These are phyloP conservation scores for Epizoanthus ramosus DNA, from an alignment of 92 coral and sea anemone species.

Conservation along the genomic window DNA sequence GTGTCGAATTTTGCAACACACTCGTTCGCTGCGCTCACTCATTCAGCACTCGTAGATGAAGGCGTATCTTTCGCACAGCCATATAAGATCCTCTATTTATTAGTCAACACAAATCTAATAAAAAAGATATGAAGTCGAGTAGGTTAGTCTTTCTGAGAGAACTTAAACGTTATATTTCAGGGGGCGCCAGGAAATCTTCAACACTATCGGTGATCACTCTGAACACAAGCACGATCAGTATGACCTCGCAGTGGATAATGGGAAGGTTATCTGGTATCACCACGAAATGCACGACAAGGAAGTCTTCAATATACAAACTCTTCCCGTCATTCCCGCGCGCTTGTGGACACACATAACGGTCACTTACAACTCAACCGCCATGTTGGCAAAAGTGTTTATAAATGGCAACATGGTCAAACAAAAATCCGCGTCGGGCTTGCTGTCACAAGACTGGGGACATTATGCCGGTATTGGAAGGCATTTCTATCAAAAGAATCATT, in stretches of 20 bases:
- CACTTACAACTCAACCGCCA: conserved; percentile 77
- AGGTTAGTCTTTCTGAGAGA: too few relatives aligned
- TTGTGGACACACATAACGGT: conserved; percentile 89
- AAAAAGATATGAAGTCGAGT: too few relatives aligned
- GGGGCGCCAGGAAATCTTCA: conserved; percentile 89
- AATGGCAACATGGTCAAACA: conserved; percentile 76
- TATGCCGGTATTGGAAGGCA: conserved; percentile 97
- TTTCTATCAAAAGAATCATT: conserved; percentile 72
- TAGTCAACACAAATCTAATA: too few relatives aligned
- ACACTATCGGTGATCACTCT: conserved; percentile 96
- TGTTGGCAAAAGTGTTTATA: conserved; percentile 89
- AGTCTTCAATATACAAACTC: conserved; percentile 80
- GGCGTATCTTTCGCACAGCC: too few relatives aligned
- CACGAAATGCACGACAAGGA: conserved; percentile 94
- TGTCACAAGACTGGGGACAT: conserved; percentile 99
- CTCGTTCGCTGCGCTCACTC: too few relatives aligned
- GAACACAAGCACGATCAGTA: conserved; percentile 97
- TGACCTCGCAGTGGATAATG: conserved; percentile 89
- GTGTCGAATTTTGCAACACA: too few relatives aligned
- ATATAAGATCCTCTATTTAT: too few relatives aligned
- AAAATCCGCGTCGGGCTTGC: conserved; percentile 89
- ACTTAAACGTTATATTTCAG: conserved; percentile 40
- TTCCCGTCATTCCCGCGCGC: conserved; percentile 94
- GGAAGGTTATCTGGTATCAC: conserved; percentile 94
- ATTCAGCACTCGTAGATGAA: too few relatives aligned